Evolutionary conservation across 2,888 invertebrate species (phyloP).

Genomic region (Clistopyga incitator): DNA sequence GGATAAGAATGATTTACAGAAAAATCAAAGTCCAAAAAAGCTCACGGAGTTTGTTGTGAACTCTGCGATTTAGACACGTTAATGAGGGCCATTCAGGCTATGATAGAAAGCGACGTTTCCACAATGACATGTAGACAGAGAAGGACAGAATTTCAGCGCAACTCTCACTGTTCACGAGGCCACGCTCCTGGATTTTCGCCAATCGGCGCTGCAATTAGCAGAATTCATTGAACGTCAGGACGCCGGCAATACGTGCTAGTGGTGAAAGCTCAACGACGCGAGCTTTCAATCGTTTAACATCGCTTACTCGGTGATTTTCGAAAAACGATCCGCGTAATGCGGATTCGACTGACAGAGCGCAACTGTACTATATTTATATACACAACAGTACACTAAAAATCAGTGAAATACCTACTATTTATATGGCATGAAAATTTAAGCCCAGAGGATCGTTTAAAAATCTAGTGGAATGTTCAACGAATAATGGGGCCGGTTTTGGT

Average conservation of each 20-base stretch:
- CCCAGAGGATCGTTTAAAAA: too few relatives aligned
- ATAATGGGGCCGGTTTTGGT: too few relatives aligned
- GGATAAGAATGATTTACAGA: constrained; percentile 11
- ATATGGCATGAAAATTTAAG: too few relatives aligned
- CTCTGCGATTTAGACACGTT: constrained; percentile 59
- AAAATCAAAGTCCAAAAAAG: constrained; percentile 12
- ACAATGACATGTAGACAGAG: constrained; percentile 30
- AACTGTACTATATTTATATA: constrained; percentile 18
- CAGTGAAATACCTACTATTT: too few relatives aligned
- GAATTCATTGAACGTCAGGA: constrained; percentile 76
- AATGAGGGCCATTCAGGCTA: constrained; percentile 64
- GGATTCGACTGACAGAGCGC: constrained; percentile 42
- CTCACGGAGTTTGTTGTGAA: constrained; percentile 14
- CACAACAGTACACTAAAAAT: not conserved
- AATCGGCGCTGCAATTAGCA: constrained; percentile 80
- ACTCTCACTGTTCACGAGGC: constrained; percentile 58
- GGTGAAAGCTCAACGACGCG: constrained; percentile 56
- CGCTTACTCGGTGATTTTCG: constrained; percentile 58
- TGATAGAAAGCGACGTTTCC: constrained; percentile 46
- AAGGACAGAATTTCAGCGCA: constrained; percentile 46
- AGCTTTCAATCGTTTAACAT: constrained; percentile 59
- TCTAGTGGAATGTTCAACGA: too few relatives aligned
- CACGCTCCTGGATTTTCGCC: constrained; percentile 75
- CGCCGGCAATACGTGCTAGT: constrained; percentile 48
- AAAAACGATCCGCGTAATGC: constrained; percentile 64